Evolutionary conservation across 2,888 invertebrate species (phyloP), one percentile per base, ranked within the genome.

Genomic region (Drosophila histrio): DNA sequence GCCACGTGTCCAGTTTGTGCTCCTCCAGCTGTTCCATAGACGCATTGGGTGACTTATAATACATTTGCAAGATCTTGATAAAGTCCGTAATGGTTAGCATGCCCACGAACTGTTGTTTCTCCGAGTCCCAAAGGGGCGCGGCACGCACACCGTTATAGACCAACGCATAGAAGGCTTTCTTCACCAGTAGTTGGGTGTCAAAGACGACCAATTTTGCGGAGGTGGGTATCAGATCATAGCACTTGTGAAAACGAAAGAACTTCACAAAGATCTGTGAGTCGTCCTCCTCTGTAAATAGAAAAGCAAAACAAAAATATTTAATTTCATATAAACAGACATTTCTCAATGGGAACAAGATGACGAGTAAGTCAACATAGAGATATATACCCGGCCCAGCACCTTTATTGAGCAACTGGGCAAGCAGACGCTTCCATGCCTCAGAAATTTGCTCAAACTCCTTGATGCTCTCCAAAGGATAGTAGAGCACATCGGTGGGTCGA

Each of bases 71-170:
- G 89, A 99, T 99, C 93, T 98, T 97, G 90, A 99, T 99, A 92
- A 99, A 99, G 93, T 99, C 99, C 56, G 99, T 99, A 89, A 99
- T 99, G 77, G 99, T 99, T 85, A 99, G 94, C 98, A 99, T 99
- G 82, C 99, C 99, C 72, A 99, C 96, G 93, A 98, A 98, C 91
- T 95, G 94, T 92, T 99, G 98, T 87, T 95, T 95, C 72, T 94
- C 93, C 78, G 97, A 97, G 92, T 99, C 98, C 99, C 99, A 99
- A 77, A 99, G 93, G 7, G 99, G 99, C 36, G 99, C 99, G 39
- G 99, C 99, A 89, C 99, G 94, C 3, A 99, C 98, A 63, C 98
- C 99, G 94, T 99, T 99, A 93, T 99, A 98, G 64, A 99, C 99
- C 76, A 99, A 95, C 36, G 99, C 99, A 93, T 98, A 99, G 93